A percentile compares a stretch with the other conserved stretches of the same genome.
phyloP scores from a whole-genome alignment of 2,888 invertebrate genomes.

The Psylliodes chrysocephalus region DNA sequence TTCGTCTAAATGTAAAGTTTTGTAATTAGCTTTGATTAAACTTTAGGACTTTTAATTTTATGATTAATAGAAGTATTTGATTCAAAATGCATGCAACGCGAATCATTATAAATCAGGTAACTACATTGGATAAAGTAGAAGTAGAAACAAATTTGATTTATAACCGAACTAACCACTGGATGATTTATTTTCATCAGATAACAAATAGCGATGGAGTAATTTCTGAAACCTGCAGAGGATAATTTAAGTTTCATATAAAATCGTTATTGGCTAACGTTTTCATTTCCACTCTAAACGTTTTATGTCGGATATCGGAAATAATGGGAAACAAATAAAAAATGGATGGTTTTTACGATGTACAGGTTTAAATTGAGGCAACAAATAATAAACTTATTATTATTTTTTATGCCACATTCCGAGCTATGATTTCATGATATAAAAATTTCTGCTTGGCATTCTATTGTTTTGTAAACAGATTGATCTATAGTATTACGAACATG shows the following conservation, averaged over 20 bases:
- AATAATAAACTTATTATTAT: too few species aligned
- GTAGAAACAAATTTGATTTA: constrained; percentile 26
- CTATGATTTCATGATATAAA: too few species aligned
- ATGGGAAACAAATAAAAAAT: too few species aligned
- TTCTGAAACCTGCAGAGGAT: constrained; percentile 7
- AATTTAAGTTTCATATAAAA: constrained; percentile 12
- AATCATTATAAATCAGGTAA: constrained; percentile 5
- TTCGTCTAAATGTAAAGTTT: too few species aligned
- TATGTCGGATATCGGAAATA: too few species aligned
- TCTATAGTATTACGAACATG: too few species aligned
- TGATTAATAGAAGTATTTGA: neutral
- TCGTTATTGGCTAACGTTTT: neutral
- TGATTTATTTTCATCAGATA: constrained; percentile 30
- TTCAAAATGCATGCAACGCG: neutral
- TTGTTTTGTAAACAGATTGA: too few species aligned
- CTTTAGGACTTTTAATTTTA: neutral
- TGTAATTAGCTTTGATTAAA: too few species aligned
- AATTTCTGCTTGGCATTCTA: too few species aligned
- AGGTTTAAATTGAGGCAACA: too few species aligned
- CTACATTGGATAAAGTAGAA: constrained; percentile 22
- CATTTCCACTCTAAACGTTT: neutral
- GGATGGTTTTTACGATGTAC: too few species aligned
- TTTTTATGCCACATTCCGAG: too few species aligned
- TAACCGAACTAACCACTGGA: constrained; percentile 16
- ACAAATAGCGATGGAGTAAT: constrained; percentile 11